phyloP scores from a whole-genome alignment of 1,140 invertebrate species.

The Ctenoplectra terminalis region DNA sequence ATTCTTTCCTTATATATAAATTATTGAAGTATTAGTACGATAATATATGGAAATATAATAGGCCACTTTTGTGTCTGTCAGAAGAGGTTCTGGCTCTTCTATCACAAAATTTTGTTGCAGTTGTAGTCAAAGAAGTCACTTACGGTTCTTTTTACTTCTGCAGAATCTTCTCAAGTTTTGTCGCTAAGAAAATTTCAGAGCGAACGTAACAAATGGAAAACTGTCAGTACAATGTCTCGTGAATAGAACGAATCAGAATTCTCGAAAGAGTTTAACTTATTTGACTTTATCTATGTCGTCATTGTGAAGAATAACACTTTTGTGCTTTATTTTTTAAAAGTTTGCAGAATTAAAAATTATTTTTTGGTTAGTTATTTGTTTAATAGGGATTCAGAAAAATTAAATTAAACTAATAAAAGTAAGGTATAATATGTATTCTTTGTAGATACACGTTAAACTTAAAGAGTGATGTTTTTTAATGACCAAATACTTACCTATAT shows the following conservation, averaged over 20 bases:
- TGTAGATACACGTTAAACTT: no score
- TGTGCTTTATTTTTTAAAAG: not conserved
- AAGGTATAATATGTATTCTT: no score
- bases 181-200: slow-evolving; percentile 16
- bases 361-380: no score
- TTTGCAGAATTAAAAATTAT: not conserved
- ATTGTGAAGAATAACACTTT: not conserved
- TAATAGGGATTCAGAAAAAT: no score
- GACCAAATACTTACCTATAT: no score
- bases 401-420: no score
- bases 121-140: not conserved
- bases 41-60: no score
- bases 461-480: no score
- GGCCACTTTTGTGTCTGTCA: no score
- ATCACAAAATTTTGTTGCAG: no score
- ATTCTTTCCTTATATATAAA: no score
- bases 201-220: slow-evolving; percentile 24
- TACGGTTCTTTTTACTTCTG: not conserved
- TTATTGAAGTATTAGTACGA: no score
- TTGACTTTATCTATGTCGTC: not conserved
- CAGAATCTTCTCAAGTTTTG: not conserved
- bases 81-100: not conserved
- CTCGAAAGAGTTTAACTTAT: not conserved
- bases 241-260: slow-evolving; percentile 7
- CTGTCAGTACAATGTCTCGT: slow-evolving; percentile 18